Evolutionary conservation across 2,888 invertebrate species (phyloP).

Genomic region (Hedya salicella): DNA sequence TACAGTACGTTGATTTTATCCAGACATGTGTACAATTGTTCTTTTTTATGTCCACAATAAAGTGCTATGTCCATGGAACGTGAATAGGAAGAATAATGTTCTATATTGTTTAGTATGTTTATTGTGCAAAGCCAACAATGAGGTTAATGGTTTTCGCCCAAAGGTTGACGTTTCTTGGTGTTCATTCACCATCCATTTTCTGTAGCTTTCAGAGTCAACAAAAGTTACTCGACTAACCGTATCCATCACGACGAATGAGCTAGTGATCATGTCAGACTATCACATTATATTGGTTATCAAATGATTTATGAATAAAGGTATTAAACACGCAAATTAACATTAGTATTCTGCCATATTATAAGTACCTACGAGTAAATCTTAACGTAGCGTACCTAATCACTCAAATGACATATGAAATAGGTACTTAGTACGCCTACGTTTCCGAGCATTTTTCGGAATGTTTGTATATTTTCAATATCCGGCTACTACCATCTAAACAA

Average conservation of each 20-base stretch:
- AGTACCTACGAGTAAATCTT: too few species aligned
- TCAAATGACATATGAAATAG: too few species aligned
- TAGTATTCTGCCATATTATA: too few species aligned
- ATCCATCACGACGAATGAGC: slow-evolving; percentile 19
- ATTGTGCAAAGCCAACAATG: slow-evolving; percentile 27
- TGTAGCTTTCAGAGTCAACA: slow-evolving; percentile 13
- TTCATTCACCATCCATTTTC: slow-evolving; percentile 33
- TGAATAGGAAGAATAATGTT: slow-evolving; percentile 26
- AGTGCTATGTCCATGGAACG: slow-evolving; percentile 9
- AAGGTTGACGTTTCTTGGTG: slow-evolving; percentile 5
- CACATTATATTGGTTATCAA: too few species aligned
- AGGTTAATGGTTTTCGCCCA: slow-evolving; percentile 24
- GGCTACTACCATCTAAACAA: too few species aligned
- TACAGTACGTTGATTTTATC: slow-evolving; percentile 29
- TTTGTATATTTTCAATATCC: too few species aligned
- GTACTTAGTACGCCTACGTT: too few species aligned
- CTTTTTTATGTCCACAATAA: slow-evolving; percentile 36
- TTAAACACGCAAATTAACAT: too few species aligned
- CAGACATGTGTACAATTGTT: slow-evolving; percentile 29
- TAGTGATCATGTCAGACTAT: too few species aligned
- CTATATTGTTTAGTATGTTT: slow-evolving; percentile 16
- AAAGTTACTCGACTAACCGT: slow-evolving; percentile 16
- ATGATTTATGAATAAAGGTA: too few species aligned
- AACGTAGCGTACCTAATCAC: too few species aligned
- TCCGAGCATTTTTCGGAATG: too few species aligned